Conservation (phyloP, 1,140 invertebrate species). For the Aphis gossypii region DNA sequence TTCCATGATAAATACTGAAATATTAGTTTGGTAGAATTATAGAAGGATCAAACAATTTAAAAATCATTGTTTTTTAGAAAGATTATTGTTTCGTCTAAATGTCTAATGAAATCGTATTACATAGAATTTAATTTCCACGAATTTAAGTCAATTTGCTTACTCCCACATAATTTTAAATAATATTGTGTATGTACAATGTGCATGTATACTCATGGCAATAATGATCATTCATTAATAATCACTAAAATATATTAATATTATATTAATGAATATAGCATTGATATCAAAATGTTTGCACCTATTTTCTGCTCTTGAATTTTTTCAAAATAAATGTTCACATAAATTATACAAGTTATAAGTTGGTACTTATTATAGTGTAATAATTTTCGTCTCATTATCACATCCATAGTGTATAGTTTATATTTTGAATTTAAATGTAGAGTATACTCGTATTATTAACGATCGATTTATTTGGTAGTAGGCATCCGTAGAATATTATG, state of each 20-base stretch:
- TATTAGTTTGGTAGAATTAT: not conserved
- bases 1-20: not conserved
- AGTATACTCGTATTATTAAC: not conserved
- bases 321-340: not conserved
- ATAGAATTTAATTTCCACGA: not conserved
- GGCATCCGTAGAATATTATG: not conserved
- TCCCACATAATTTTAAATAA: not conserved
- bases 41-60: not conserved
- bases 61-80: not conserved
- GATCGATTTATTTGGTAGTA: not conserved
- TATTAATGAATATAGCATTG: not conserved
- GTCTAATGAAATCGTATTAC: not conserved
- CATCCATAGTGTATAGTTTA: not conserved
- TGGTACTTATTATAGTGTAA: no score
- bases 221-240: not conserved
- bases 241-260: not conserved
- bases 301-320: not conserved
- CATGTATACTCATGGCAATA: not conserved
- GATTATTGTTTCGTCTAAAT: not conserved
- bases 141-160: not conserved
- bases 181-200: no score
- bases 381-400: not conserved
- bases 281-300: not conserved
- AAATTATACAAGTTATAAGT: not conserved
- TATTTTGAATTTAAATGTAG: no score